phyloP scores from a whole-genome alignment of 2,113 vertebrate species.

The Indicator maculatus region DNA sequence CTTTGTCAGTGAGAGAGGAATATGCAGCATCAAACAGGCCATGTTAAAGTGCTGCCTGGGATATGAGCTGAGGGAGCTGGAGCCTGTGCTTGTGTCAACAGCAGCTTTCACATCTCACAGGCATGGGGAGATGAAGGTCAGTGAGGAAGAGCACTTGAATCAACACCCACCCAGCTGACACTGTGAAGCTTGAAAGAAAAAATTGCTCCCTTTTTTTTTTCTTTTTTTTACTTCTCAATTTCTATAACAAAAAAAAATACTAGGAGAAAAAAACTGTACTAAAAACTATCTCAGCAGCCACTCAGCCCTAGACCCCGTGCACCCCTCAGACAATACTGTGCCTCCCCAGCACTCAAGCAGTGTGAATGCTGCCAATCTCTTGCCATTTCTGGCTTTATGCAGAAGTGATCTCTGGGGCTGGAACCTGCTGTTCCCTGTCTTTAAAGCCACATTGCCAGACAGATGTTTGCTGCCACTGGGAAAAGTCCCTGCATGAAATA shows the following conservation, averaged over 20 bases:
- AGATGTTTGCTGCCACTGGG: not conserved
- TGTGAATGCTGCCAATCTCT: not conserved
- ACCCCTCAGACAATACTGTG: not conserved
- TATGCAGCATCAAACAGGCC: slow-evolving; percentile 32
- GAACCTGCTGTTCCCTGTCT: not conserved
- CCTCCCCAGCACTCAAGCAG: not conserved
- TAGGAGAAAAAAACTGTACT: not conserved
- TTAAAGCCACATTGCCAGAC: not conserved
- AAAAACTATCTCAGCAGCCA: not conserved
- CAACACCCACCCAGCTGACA: slow-evolving; percentile 7
- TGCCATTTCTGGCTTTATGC: not conserved
- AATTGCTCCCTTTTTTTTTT: not conserved
- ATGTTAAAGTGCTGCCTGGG: slow-evolving; percentile 24
- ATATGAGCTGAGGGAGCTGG: slow-evolving; percentile 40
- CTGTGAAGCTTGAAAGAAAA: slow-evolving; percentile 10
- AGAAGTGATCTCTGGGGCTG: not conserved
- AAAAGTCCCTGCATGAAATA: not conserved
- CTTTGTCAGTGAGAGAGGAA: slow-evolving; percentile 39
- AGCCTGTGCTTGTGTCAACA: slow-evolving; percentile 53
- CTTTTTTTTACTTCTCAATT: not conserved
- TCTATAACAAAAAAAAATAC: not conserved
- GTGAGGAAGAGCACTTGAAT: slow-evolving; percentile 42
- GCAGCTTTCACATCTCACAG: slow-evolving; percentile 46
- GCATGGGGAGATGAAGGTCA: slow-evolving; percentile 40
- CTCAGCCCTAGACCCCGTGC: not conserved